A percentile compares a stretch with the other conserved stretches of the same genome.
phyloP scores from a whole-genome alignment of 2,888 invertebrate genomes.

The Drosophila subsilvestris region DNA sequence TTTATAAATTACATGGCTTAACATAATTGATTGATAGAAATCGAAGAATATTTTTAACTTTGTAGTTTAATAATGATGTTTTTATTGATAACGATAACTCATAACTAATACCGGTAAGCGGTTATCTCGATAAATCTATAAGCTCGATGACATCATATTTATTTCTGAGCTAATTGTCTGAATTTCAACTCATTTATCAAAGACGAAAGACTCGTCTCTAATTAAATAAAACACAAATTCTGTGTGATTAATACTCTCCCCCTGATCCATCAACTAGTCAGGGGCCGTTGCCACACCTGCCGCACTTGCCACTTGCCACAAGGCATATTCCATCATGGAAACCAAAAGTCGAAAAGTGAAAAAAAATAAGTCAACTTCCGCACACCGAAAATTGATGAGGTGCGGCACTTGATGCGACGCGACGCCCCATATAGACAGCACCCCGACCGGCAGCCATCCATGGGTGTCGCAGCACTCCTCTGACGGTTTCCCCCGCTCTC shows the following conservation, averaged over 20 bases:
- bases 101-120: too few relatives aligned
- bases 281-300: not conserved
- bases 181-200: not conserved
- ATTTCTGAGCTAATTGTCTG: not conserved
- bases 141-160: not conserved
- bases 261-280: not conserved
- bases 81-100: too few relatives aligned
- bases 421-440: slow-evolving; percentile 3
- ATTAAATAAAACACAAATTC: not conserved
- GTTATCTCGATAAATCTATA: not conserved
- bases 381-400: slow-evolving; percentile 67
- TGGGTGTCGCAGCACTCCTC: not conserved
- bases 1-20: too few relatives aligned
- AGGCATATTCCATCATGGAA: slow-evolving; percentile 22
- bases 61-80: too few relatives aligned
- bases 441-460: not conserved
- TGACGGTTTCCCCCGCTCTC: not conserved
- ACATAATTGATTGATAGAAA: too few relatives aligned
- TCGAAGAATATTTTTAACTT: too few relatives aligned
- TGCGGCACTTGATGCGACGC: slow-evolving; percentile 60
- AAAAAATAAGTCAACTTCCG: slow-evolving; percentile 32
- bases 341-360: slow-evolving; percentile 4
- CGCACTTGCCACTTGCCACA: not conserved
- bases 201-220: not conserved
- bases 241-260: not conserved